These are phyloP conservation scores for Cathartes aura DNA, from an alignment of 2,113 vertebrate genomes.

Conservation along the genomic window DNA sequence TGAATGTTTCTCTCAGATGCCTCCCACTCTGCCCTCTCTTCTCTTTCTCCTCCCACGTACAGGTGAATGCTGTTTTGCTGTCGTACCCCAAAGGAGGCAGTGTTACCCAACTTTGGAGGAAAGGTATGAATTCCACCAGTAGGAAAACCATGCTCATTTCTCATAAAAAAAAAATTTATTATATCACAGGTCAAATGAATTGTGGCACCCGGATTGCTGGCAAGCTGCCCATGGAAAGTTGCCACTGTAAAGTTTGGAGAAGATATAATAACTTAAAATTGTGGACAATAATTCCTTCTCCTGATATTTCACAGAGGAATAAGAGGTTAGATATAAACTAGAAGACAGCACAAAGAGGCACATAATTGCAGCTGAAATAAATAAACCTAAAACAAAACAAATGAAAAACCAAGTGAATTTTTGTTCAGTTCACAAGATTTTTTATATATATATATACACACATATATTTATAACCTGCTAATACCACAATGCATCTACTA, in stretches of 20 bases:
- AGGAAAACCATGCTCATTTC: neutral
- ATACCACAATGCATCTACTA: neutral
- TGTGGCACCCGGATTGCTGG: neutral
- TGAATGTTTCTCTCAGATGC: neutral
- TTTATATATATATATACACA: neutral
- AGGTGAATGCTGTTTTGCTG: neutral
- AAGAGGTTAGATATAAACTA: constrained; percentile 8
- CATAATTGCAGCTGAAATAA: neutral
- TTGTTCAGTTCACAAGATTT: neutral
- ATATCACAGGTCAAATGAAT: neutral
- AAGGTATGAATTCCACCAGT: neutral
- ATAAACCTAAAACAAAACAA: neutral
- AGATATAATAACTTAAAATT: neutral
- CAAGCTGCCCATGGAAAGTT: neutral
- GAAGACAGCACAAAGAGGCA: neutral
- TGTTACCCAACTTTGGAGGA: neutral
- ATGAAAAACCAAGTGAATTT: neutral
- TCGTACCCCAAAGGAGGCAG: constrained; percentile 7
- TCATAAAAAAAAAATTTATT: neutral
- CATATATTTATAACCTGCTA: neutral
- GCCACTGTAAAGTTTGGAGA: neutral
- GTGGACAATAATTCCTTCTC: neutral
- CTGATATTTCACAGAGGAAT: neutral
- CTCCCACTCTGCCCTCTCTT: neutral
- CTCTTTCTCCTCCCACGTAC: neutral